Base-by-base conservation (phyloP, 2,888 invertebrate species). In the Tipula lateralis region DNA sequence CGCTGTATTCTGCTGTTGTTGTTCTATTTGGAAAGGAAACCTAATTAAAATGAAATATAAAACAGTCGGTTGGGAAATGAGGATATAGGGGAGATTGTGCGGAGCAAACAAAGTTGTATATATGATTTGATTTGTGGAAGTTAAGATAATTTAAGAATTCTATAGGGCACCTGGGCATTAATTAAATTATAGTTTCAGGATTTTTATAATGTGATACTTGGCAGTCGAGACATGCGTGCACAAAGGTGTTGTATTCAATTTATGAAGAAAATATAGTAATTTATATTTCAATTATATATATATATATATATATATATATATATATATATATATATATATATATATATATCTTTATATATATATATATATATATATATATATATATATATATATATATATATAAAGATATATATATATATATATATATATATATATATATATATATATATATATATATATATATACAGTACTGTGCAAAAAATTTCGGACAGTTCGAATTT, bases 21-120 rank as follows among this genome's bases (percentile, higher is more conserved):
- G 66, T 66, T 9, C n/a, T n/a, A n/a, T n/a, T n/a, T n/a, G n/a
- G n/a, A 66, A 66, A 24, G 66, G 66, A 66, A 66, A 66, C 66
- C 66, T 66, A 66, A 66, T 66, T 66, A 66, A 66, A 66, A 66
- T 66, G 66, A 66, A 66, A 66, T 24, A 66, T 66, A 66, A 66
- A 66, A 66, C 9, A 66, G 24, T 24, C 66, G 66, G 66, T 24
- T 66, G 66, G 66, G 24, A 66, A 66, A 24, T 66, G 66, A 66
- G 66, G 66, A 66, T 66, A 24, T 66, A 24, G 24, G 19, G 66
- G 24, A 66, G 24, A 24, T 44, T 66, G 9, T 66, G 7, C 24
- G 66, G 19, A 2, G 1, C 4, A n/a, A 44, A 44, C 1, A n/a
- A n/a, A n/a, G 2, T 44, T 44, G 19, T 24, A 19, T 66, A 66